Base-by-base conservation (phyloP, 2,113 vertebrate genomes). In the Misgurnus mizolepis region DNA sequence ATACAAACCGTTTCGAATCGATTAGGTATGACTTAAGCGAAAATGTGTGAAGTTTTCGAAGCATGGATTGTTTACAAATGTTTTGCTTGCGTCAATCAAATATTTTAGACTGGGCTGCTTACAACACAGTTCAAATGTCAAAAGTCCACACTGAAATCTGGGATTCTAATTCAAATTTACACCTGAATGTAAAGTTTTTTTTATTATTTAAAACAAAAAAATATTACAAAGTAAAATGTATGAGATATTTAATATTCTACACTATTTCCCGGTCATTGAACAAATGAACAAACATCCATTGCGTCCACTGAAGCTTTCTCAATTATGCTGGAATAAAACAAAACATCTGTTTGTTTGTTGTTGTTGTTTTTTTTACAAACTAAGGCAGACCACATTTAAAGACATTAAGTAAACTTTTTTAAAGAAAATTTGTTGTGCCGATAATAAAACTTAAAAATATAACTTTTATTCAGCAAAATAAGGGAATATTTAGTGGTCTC, bases 1-100 rank as follows among this genome's bases (percentile, higher is more conserved):
- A 81, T 61, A 70, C 64, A 82, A 47, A 71, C 27, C 56, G 61
- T 76, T 67, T 49, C 71, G 60, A 65, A 81, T 67, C 61, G 22
- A 66, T 77, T 66, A 14, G 60, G 3, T 53, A 41, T 18, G 75
- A 77, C 47, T 77, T 18, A 65, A 53, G 4, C 45, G 45, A 58
- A 67, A 77, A 66, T 22, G 74, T 40, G 74, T 77, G 40, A 18
- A 6, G 27, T 77, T 77, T 66, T 65, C 27, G 41, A 34, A 64
- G 74, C 18, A 62, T 55, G 14, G 66, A 66, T 18, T 65, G 47
- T 66, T 65, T 67, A 65, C 74, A 55, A 50, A 76, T 4, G 62
- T 12, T 11, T n/a, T 41, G 34, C 55, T n/a, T 55, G n/a, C 18
- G n/a, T 6, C 17, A 5, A 18, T 58, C 2, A 58, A 58, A 58